A percentile compares a stretch with the other conserved stretches of the same genome.
These are phyloP conservation scores for Artemia franciscana DNA, from an alignment of 1,140 invertebrate genomes.

Conservation along the genomic window DNA sequence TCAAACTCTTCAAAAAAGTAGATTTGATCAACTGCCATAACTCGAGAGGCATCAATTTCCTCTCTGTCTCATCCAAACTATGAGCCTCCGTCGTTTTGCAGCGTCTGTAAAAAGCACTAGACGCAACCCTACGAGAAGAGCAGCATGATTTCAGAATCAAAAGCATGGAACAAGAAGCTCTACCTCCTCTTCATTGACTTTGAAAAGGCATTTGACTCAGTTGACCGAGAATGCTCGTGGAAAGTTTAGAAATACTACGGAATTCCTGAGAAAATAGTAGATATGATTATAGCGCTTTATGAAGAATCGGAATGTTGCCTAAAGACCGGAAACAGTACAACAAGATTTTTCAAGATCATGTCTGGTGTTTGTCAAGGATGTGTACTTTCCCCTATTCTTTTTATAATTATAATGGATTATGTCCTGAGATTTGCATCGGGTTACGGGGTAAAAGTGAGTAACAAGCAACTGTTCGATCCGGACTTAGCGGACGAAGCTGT, in stretches of 20 bases:
- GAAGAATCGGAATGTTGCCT: not conserved
- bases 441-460: not conserved
- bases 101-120: no score
- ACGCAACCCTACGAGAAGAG: no score
- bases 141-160: not conserved
- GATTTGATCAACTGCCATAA: no score
- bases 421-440: not conserved
- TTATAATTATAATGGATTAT: slow-evolving; percentile 1
- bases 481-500: not conserved
- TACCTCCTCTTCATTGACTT: not conserved
- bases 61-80: no score
- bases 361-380: not conserved
- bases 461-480: not conserved
- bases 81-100: no score
- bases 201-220: not conserved
- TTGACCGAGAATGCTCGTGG: not conserved
- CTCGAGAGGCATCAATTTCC: no score
- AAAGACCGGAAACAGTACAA: not conserved
- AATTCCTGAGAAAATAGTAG: not conserved
- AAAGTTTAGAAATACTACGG: not conserved
- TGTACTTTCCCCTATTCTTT: not conserved
- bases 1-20: no score
- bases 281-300: not conserved
- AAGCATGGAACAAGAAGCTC: not conserved
- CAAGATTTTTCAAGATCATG: not conserved